Evolutionary conservation across 2,113 vertebrate species (phyloP).

Genomic region (Caretta caretta): DNA sequence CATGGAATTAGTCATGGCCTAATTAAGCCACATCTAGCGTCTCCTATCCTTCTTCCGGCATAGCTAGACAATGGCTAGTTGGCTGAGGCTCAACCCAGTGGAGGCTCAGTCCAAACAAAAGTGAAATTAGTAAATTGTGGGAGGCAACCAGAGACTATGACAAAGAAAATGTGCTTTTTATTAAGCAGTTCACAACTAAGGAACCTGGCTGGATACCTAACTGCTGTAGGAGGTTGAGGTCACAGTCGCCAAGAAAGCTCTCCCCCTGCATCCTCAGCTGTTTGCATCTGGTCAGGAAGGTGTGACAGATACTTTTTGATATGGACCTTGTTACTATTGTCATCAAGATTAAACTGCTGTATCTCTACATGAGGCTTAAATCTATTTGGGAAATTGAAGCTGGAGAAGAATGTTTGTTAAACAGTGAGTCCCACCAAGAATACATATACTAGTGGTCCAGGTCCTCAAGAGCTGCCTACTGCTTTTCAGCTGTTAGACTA

Average conservation of each 20-base stretch:
- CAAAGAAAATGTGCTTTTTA: neutral
- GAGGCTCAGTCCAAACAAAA: neutral
- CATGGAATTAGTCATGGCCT: neutral
- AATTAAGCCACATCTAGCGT: neutral
- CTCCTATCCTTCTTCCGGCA: neutral
- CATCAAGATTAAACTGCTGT: neutral
- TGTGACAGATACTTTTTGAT: fast-evolving
- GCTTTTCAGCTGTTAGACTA: fast-evolving
- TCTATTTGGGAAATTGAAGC: neutral
- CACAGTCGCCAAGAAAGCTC: neutral
- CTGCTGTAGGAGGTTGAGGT: neutral
- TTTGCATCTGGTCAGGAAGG: neutral
- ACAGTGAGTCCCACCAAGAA: neutral
- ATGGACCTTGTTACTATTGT: neutral
- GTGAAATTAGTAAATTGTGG: neutral
- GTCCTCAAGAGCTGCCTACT: neutral
- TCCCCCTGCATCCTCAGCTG: neutral
- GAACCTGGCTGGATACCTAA: neutral
- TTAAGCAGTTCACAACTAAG: neutral
- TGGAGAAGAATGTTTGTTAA: neutral
- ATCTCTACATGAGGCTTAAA: neutral
- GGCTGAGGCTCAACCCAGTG: neutral
- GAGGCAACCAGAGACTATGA: neutral
- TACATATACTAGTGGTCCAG: neutral
- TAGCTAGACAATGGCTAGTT: neutral